Evolutionary conservation across 2,113 vertebrate species (phyloP).

Genomic region (Clarias gariepinus): DNA sequence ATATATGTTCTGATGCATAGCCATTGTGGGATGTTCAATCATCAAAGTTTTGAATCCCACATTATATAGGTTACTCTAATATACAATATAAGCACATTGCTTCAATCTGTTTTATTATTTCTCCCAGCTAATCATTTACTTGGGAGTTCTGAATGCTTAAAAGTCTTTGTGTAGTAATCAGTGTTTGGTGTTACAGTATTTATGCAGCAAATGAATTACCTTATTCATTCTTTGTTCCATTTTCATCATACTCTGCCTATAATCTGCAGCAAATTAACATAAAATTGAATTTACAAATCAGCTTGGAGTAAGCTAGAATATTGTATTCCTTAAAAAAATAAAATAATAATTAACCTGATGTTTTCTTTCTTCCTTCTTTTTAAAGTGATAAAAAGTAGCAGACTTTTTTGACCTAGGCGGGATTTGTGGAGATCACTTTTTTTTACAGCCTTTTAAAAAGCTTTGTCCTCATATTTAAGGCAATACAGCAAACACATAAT

Average conservation of each 20-base stretch:
- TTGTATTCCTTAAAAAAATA: not conserved
- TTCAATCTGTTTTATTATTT: not conserved
- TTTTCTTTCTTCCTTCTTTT: not conserved
- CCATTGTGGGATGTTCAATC: not conserved
- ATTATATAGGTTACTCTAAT: too few species aligned
- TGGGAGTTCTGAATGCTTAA: constrained; percentile 71
- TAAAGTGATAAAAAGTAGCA: not conserved
- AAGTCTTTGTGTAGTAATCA: constrained; percentile 46
- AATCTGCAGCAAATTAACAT: constrained; percentile 24
- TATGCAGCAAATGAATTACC: constrained; percentile 51
- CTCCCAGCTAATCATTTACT: constrained; percentile 68
- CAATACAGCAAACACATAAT: not conserved
- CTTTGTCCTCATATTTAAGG: not conserved
- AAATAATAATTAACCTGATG: not conserved
- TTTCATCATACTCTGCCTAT: constrained; percentile 43
- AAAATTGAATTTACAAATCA: constrained; percentile 42
- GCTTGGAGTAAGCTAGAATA: constrained; percentile 19
- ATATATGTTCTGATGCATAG: not conserved
- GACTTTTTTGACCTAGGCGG: not conserved
- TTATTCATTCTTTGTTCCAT: constrained; percentile 49
- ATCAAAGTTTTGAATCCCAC: not conserved
- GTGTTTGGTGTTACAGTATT: constrained; percentile 21
- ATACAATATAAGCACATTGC: not conserved
- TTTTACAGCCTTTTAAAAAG: not conserved
- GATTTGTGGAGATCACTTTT: not conserved